phyloP scores from a whole-genome alignment of 2,113 vertebrate species.

The Eira barbara region DNA sequence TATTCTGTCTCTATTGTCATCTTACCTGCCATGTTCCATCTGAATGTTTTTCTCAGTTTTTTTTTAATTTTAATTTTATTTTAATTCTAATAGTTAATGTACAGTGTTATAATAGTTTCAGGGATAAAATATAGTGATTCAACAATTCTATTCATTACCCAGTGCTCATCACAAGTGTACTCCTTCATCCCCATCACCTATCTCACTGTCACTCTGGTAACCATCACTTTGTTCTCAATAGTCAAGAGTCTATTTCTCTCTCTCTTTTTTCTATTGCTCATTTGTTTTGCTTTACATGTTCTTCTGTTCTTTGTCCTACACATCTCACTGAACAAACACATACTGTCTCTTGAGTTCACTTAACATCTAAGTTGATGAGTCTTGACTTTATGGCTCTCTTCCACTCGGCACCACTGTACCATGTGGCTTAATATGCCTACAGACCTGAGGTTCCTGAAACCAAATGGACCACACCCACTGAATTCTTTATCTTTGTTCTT shows the following conservation, averaged over 20 bases:
- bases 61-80: background rate
- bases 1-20: background rate
- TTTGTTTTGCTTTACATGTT: background rate
- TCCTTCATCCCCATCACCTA: background rate
- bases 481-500: background rate
- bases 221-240: background rate
- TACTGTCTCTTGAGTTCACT: background rate
- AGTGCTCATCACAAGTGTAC: background rate
- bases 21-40: fast-evolving
- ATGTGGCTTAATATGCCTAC: background rate
- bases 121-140: background rate
- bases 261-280: background rate
- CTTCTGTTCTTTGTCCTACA: background rate
- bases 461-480: background rate
- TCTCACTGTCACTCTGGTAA: background rate
- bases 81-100: background rate
- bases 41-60: background rate
- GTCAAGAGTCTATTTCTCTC: background rate
- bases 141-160: background rate
- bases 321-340: background rate
- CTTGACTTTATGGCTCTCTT: background rate
- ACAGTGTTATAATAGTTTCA: background rate
- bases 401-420: background rate
- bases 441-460: background rate
- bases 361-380: background rate